Conservation (phyloP, 2,797 vertebrate species). For the Labeo calbasu region DNA sequence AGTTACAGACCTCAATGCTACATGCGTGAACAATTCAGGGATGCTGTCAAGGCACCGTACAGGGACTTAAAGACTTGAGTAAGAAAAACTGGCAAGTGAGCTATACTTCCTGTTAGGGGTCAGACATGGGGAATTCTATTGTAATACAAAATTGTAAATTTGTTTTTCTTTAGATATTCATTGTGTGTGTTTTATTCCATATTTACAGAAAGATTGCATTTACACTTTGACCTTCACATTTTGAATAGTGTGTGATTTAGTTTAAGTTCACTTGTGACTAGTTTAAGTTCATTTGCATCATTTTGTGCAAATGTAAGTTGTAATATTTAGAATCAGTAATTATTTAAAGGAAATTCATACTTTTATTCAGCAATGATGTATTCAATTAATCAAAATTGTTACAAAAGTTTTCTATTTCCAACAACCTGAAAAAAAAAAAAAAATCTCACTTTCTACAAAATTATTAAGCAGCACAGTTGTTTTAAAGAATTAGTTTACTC, state of each 20-base stretch:
- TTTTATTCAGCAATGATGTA: neutral
- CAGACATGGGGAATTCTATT: conserved; percentile 4
- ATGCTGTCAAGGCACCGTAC: neutral
- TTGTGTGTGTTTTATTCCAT: neutral
- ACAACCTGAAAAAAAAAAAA: neutral
- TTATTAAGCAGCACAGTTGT: neutral
- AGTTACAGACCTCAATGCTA: conserved; percentile 28
- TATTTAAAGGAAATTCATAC: neutral
- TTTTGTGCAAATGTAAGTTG: neutral
- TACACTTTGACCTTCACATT: neutral
- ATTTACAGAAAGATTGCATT: neutral
- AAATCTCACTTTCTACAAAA: neutral
- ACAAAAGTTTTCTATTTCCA: too few relatives aligned
- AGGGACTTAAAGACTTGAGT: neutral
- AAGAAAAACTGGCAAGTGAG: neutral
- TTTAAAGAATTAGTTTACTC: too few relatives aligned
- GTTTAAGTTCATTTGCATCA: neutral
- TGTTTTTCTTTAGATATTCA: neutral
- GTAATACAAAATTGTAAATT: conserved; percentile 1
- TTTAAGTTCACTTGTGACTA: neutral
- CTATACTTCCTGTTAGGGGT: neutral
- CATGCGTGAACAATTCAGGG: conserved; percentile 27
- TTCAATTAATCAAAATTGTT: neutral
- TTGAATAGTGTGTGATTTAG: neutral
- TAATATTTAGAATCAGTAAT: neutral